phyloP scores from a whole-genome alignment of 2,113 vertebrate genomes.

The Eretmochelys imbricata region DNA sequence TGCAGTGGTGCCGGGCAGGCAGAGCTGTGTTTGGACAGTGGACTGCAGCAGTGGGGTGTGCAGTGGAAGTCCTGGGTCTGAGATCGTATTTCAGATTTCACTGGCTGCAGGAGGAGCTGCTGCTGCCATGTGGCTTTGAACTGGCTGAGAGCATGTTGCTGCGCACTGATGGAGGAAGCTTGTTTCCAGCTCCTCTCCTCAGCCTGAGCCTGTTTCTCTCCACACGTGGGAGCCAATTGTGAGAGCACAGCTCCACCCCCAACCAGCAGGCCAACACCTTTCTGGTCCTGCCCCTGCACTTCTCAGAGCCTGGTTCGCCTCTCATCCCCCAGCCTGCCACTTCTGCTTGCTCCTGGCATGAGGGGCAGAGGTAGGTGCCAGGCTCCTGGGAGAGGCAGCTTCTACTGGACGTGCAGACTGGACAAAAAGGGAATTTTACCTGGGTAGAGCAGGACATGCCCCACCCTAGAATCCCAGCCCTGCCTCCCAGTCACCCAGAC shows the following conservation, averaged over 20 bases:
- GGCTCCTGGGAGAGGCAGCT: not conserved
- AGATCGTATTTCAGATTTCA: not conserved
- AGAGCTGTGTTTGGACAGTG: accelerated
- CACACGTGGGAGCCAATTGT: too few relatives aligned
- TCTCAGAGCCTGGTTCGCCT: too few relatives aligned
- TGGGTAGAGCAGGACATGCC: not conserved
- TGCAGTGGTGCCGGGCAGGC: not conserved
- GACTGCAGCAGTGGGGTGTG: not conserved
- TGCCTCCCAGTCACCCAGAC: too few relatives aligned
- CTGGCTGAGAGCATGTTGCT: accelerated
- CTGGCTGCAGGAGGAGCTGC: not conserved
- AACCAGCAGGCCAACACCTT: not conserved
- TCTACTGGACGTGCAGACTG: not conserved
- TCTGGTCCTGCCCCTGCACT: not conserved
- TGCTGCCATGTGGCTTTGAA: too few relatives aligned
- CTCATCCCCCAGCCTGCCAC: too few relatives aligned
- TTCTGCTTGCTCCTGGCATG: not conserved
- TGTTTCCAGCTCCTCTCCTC: not conserved
- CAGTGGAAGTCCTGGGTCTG: too few relatives aligned
- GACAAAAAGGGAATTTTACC: not conserved
- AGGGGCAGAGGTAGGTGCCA: not conserved
- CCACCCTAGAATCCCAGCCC: too few relatives aligned
- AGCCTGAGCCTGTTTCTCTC: not conserved
- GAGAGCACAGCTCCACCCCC: too few relatives aligned
- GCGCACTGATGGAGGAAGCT: too few relatives aligned